Conservation (phyloP, 2,888 invertebrate species). For the Myopa testacea region DNA sequence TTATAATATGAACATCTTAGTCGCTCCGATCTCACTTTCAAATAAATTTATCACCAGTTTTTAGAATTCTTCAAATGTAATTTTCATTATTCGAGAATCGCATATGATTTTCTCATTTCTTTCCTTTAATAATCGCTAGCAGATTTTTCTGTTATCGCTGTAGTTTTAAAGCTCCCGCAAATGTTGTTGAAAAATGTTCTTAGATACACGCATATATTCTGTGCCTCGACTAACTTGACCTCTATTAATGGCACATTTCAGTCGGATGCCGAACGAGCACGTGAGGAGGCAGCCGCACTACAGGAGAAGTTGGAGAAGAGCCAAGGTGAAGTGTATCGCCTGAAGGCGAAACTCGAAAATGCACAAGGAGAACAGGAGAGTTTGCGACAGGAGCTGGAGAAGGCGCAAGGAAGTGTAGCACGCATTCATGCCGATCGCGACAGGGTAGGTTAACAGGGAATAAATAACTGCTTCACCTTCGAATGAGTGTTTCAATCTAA, state of each 20-base stretch:
- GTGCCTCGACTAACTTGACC: constrained; percentile 1
- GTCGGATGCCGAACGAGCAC: constrained; percentile 87
- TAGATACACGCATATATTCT: not conserved
- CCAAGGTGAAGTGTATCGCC: constrained; percentile 93
- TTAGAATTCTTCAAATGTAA: not conserved
- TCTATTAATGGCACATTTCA: constrained; percentile 45
- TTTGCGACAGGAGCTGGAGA: constrained; percentile 91
- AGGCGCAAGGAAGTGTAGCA: constrained; percentile 83
- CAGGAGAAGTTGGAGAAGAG: constrained; percentile 95
- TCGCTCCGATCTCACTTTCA: too few species aligned
- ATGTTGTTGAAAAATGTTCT: constrained; percentile 12
- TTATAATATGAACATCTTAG: too few species aligned
- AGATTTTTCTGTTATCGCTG: constrained; percentile 21
- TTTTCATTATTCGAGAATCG: not conserved
- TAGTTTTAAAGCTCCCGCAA: constrained; percentile 39
- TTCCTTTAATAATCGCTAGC: not conserved
- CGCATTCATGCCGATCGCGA: constrained; percentile 90
- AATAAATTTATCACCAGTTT: too few species aligned
- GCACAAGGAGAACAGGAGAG: constrained; percentile 95
- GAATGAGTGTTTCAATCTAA: not conserved
- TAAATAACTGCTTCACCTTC: not conserved
- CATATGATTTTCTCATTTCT: not conserved
- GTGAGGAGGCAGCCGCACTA: constrained; percentile 83
- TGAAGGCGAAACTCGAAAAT: constrained; percentile 94
- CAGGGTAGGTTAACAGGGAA: constrained; percentile 68